These are phyloP conservation scores for Heliconius aoede DNA, from an alignment of 2,888 invertebrate species.

Conservation along the genomic window DNA sequence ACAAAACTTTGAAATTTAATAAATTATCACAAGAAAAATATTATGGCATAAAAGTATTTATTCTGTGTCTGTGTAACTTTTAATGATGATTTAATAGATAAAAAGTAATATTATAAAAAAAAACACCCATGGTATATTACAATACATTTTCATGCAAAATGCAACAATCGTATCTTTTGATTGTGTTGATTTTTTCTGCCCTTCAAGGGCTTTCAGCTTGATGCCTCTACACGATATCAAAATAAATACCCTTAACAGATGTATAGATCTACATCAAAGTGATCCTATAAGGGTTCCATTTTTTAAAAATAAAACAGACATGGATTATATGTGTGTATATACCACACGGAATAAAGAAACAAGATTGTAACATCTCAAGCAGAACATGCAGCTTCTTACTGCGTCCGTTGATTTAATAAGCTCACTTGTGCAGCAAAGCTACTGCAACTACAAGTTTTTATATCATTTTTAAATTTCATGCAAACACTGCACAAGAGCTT, in stretches of 20 bases:
- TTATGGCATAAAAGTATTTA: not conserved
- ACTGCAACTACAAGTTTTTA: too few relatives aligned
- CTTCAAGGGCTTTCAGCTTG: too few relatives aligned
- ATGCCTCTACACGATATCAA: too few relatives aligned
- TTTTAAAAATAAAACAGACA: not conserved
- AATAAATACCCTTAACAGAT: too few relatives aligned
- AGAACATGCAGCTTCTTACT: not conserved
- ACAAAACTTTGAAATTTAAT: constrained; percentile 4
- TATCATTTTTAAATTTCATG: too few relatives aligned
- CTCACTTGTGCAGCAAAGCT: not conserved
- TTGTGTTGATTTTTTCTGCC: too few relatives aligned
- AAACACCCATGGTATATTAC: not conserved
- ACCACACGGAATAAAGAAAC: not conserved
- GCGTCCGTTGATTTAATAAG: not conserved
- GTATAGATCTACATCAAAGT: too few relatives aligned
- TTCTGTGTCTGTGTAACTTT: not conserved
- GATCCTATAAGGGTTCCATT: too few relatives aligned
- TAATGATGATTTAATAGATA: not conserved
- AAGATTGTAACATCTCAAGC: not conserved
- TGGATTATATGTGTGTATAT: not conserved
- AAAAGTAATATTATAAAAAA: not conserved
- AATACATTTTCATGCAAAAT: too few relatives aligned
- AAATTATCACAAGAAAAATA: constrained; percentile 7
- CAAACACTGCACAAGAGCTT: too few relatives aligned
- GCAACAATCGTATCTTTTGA: too few relatives aligned